Evolutionary conservation across 2,888 invertebrate genomes (phyloP).

Genomic region (Ennomos fuscantarius): DNA sequence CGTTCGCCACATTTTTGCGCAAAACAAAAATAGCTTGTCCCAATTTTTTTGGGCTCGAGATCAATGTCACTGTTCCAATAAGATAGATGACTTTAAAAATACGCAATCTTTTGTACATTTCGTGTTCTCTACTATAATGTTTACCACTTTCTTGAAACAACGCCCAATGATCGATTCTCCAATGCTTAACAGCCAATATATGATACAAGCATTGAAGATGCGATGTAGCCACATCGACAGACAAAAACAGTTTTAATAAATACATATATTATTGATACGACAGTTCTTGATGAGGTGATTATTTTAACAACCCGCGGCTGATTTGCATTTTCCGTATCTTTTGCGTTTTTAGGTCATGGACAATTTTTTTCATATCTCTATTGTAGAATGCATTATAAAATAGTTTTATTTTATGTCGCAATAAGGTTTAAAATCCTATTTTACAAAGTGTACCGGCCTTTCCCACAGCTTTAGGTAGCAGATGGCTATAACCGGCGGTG

Average conservation of each 20-base stretch:
- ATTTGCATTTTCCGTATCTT: neutral
- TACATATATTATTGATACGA: constrained; percentile 27
- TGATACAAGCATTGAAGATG: constrained; percentile 32
- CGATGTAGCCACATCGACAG: constrained; percentile 41
- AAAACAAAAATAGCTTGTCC: constrained; percentile 36
- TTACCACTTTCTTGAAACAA: constrained; percentile 41
- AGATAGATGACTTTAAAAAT: neutral
- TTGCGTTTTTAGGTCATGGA: neutral
- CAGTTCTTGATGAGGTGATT: constrained; percentile 36
- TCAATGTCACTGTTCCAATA: constrained; percentile 24
- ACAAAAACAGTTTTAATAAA: constrained; percentile 26
- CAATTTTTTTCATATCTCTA: neutral
- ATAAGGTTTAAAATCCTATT: neutral
- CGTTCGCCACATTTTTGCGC: constrained; percentile 34
- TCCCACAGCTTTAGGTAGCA: constrained; percentile 24
- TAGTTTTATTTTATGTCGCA: neutral
- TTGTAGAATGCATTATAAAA: neutral
- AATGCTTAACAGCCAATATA: constrained; percentile 22
- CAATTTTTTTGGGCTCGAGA: constrained; percentile 26
- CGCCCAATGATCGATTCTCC: constrained; percentile 34
- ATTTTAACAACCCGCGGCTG: neutral
- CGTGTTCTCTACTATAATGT: neutral
- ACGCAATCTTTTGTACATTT: neutral
- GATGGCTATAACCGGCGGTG: constrained; percentile 15
- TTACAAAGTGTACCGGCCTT: constrained; percentile 1